A percentile compares a stretch with the other conserved stretches of the same genome.
phyloP scores from a whole-genome alignment of 2,888 invertebrate genomes.

The Aleiodes alternator region DNA sequence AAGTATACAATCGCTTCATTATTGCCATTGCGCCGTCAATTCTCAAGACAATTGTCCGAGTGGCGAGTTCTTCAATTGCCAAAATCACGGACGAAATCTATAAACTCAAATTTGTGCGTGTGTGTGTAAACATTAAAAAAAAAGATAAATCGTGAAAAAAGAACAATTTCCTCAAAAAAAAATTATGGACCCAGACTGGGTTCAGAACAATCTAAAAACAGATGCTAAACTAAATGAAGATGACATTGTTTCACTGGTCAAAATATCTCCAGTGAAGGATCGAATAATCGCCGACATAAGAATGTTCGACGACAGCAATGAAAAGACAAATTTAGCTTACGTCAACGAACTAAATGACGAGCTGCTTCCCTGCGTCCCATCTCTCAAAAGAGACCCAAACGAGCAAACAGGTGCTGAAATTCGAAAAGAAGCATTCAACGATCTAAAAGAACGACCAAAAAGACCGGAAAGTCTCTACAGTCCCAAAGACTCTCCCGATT shows the following conservation, averaged over 20 bases:
- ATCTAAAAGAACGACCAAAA: slow-evolving; percentile 36
- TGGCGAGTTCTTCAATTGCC: slow-evolving; percentile 71
- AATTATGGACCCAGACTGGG: background rate
- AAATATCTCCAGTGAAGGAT: slow-evolving; percentile 44
- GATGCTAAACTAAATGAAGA: background rate
- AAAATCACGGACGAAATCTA: slow-evolving; percentile 73
- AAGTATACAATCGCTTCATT: slow-evolving; percentile 35
- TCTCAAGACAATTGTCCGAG: slow-evolving; percentile 71
- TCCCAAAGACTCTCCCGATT: slow-evolving; percentile 53
- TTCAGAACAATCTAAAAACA: slow-evolving; percentile 39
- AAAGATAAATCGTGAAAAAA: background rate
- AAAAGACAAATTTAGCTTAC: slow-evolving; percentile 13
- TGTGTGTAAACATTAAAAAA: background rate
- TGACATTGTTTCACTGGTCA: background rate
- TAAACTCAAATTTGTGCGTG: slow-evolving; percentile 44
- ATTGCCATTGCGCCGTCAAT: slow-evolving; percentile 69
- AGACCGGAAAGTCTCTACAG: slow-evolving; percentile 62
- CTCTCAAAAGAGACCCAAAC: slow-evolving; percentile 45
- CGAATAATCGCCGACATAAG: background rate
- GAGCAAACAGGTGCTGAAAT: slow-evolving; percentile 51
- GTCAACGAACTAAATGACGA: background rate
- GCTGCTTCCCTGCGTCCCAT: background rate
- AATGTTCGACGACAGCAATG: background rate
- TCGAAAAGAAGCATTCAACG: slow-evolving; percentile 50
- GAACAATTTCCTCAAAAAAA: background rate